phyloP scores from a whole-genome alignment of 1,140 invertebrate species.

The Eubasilissa regina region DNA sequence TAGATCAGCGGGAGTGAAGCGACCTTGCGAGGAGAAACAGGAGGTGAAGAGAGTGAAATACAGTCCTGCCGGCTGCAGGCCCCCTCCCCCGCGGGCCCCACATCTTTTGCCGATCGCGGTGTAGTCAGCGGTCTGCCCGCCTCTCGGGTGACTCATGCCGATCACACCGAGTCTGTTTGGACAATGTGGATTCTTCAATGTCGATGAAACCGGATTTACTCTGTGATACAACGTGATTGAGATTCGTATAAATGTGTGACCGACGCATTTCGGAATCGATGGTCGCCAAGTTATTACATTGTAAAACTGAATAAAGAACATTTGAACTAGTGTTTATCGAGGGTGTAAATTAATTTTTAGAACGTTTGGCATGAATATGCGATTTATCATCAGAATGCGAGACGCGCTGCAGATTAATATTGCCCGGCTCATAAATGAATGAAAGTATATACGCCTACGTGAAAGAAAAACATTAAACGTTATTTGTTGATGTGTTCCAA shows the following conservation, averaged over 20 bases:
- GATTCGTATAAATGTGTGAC: constrained; percentile 19
- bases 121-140: neutral
- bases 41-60: neutral
- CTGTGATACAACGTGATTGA: neutral
- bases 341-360: no score
- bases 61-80: neutral
- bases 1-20: neutral
- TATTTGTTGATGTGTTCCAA: no score
- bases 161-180: neutral
- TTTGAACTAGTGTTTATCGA: neutral
- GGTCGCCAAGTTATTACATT: constrained; percentile 2
- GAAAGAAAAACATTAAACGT: no score
- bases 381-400: neutral
- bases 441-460: no score
- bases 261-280: constrained; percentile 37
- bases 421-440: no score
- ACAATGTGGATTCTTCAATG: neutral
- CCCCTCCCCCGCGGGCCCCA: constrained; percentile 9
- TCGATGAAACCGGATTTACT: constrained; percentile 6
- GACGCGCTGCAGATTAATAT: neutral
- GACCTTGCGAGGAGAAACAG: constrained; percentile 26
- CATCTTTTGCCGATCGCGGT: constrained; percentile 8
- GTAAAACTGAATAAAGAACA: neutral
- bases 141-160: neutral
- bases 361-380: neutral